Conservation (phyloP, 2,888 invertebrate genomes). For the Strigamia crassipes region DNA sequence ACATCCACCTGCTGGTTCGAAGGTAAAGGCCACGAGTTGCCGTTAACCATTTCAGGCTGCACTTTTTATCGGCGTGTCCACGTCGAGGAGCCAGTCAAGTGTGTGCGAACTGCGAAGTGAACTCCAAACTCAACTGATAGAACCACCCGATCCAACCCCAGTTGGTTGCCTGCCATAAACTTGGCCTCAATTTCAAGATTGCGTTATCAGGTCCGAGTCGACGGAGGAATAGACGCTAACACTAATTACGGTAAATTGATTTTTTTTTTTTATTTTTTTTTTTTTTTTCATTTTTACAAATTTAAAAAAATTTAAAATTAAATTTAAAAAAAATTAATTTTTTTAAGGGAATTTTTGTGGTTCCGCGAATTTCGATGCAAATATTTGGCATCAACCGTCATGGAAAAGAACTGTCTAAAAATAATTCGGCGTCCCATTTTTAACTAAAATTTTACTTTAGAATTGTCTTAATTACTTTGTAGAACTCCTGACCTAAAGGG, state of each 20-base stretch:
- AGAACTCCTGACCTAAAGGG: slow-evolving; percentile 13
- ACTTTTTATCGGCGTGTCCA: neutral
- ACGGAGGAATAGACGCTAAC: neutral
- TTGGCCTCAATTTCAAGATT: neutral
- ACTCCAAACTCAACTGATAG: slow-evolving; percentile 13
- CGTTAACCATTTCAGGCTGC: neutral
- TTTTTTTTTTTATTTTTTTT: no score
- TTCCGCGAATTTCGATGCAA: no score
- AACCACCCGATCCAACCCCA: slow-evolving; percentile 7
- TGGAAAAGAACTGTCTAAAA: no score
- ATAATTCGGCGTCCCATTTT: no score
- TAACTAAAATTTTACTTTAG: no score
- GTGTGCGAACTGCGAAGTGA: neutral
- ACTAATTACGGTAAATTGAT: neutral
- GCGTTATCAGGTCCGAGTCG: neutral
- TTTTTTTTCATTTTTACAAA: no score
- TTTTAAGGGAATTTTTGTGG: no score
- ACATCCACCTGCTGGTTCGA: neutral
- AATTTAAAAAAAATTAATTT: neutral
- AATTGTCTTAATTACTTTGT: neutral
- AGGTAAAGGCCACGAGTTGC: neutral
- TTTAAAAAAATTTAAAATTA: no score
- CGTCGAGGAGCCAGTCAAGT: neutral
- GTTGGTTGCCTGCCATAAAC: neutral
- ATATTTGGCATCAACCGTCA: no score